Base-by-base conservation (phyloP, 2,888 invertebrate species). In the Agonum fuliginosum region DNA sequence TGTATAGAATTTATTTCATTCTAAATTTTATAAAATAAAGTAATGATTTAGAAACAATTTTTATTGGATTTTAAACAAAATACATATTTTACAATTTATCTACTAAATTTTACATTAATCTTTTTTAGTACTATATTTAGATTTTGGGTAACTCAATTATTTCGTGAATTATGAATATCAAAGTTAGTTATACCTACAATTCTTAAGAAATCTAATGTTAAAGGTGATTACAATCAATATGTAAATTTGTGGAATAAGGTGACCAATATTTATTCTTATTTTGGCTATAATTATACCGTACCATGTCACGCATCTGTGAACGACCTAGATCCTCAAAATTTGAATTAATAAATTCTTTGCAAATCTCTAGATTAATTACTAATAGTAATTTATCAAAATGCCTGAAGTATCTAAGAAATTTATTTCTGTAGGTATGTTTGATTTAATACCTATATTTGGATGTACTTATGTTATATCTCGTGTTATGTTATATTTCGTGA, bases 251-350 rank as follows among this genome's bases (percentile, higher is more conserved):
- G 14, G 30, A 62, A 14, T 62, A 19, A 43, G 69, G 34, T 70
- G 46, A 46, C 48, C 46, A 48, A 70, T 70, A 48, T 24, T 48
- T 70, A 48, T 70, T 70, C 14, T 48, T 48, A 27, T 70, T 70
- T 48, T 70, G 54, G 37, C 24, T 58, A n/a, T n/a, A 73, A 73
- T 73, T 73, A 22, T 58, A 41, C 12, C 22, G n/a, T 58, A 41
- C 51, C n/a, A 19, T 58, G 73, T 73, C 58, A 58, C 73, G 58
- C 58, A 54, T 54, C 54, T 62, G 17, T 62, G 30, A 62, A 62
- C 58, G 73, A 58, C 73, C 73, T 48, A 73, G 22, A 58, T 73
- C 51, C 20, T 14, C 12, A 14, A 73, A 73, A 73, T 73, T 41
- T 58, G 37, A 34, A 58, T 54, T 58, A 73, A 34, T 41, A 70